Evolutionary conservation across 35 echinoderm and acorn worm species (phyloP).

Genomic region (Amphiura filiformis): DNA sequence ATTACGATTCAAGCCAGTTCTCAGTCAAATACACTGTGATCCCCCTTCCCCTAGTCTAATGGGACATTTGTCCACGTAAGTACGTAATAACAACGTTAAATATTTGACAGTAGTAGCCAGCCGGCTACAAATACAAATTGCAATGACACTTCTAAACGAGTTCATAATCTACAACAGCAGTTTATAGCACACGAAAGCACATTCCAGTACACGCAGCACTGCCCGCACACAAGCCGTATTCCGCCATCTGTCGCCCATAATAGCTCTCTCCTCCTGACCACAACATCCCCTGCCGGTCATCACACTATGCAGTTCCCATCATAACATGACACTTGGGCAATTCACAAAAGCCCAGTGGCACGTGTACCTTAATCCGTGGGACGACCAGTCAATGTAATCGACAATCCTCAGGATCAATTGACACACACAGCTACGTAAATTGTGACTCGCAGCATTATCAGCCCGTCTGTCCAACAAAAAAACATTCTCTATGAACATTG

Average conservation of each 20-base stretch:
- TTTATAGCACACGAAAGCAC: neutral
- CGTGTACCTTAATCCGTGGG: neutral
- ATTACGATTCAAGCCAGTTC: neutral
- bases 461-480: neutral
- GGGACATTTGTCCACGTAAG: neutral
- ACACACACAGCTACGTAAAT: neutral
- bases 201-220: neutral
- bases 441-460: neutral
- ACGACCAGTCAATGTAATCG: neutral
- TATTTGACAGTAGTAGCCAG: neutral
- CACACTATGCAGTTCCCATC: neutral
- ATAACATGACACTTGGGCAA: conserved; percentile 2
- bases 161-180: neutral
- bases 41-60: neutral
- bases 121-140: no score
- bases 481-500: neutral
- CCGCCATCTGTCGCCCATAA: neutral
- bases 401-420: neutral
- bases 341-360: neutral
- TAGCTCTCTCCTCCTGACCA: neutral
- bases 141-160: neutral
- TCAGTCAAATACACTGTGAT: neutral
- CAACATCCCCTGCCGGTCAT: neutral
- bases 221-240: neutral
- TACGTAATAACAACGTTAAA: no score